Evolutionary conservation across 1,140 invertebrate genomes (phyloP).

Genomic region (Hypsibius dujardini): DNA sequence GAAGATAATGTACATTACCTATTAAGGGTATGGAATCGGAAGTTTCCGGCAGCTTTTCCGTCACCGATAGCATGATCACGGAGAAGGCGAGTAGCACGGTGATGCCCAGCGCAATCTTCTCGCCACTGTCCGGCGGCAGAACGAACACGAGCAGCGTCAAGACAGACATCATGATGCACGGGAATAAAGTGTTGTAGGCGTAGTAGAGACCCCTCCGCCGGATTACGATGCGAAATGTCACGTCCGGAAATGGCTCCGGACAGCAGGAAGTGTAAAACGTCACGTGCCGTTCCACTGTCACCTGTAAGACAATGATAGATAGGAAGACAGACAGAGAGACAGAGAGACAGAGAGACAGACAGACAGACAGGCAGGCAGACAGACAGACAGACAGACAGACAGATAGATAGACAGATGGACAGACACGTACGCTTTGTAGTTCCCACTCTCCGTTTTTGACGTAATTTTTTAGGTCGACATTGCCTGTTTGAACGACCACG

Average conservation of each 20-base stretch:
- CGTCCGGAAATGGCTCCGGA: too few species aligned
- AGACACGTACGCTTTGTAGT: slow-evolving; percentile 36
- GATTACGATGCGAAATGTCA: slow-evolving; percentile 92
- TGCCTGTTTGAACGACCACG: slow-evolving; percentile 38
- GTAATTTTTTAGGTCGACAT: slow-evolving; percentile 42
- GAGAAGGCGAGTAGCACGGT: slow-evolving; percentile 42
- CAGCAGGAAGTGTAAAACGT: too few species aligned
- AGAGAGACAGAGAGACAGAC: too few species aligned
- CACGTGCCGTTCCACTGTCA: too few species aligned
- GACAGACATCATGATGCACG: slow-evolving; percentile 42
- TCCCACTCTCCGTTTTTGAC: slow-evolving; percentile 45
- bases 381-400: too few species aligned
- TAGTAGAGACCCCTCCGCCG: slow-evolving; percentile 41
- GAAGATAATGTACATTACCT: too few species aligned
- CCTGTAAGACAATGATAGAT: too few species aligned
- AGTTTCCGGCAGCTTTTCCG: slow-evolving; percentile 42
- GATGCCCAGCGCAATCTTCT: slow-evolving; percentile 42
- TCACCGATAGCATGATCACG: slow-evolving; percentile 42
- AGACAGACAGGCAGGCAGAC: too few species aligned
- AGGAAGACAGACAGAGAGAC: too few species aligned
- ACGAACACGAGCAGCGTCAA: slow-evolving; percentile 42
- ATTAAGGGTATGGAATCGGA: slow-evolving; percentile 43
- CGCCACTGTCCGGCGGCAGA: slow-evolving; percentile 41
- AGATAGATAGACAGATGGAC: slow-evolving; percentile 35
- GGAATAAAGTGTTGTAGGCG: slow-evolving; percentile 42